A percentile compares a stretch with the other conserved stretches of the same genome.
These are phyloP conservation scores for Bombus pyrosoma DNA, from an alignment of 1,140 invertebrate genomes.

Conservation along the genomic window DNA sequence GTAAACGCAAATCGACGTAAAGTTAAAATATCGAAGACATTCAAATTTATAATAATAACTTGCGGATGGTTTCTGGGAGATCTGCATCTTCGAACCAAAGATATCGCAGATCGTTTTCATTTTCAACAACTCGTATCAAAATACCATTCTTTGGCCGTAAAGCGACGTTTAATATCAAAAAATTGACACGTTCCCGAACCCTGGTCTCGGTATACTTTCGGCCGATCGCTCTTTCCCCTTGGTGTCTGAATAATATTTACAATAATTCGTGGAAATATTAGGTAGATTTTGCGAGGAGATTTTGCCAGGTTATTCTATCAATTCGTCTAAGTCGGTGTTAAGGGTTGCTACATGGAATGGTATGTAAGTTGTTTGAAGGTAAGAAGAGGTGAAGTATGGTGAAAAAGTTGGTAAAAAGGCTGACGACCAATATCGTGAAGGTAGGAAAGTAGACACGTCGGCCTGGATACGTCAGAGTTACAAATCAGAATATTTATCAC, in stretches of 20 bases:
- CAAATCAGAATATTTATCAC: constrained; percentile 71
- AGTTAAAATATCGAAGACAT: too few species aligned
- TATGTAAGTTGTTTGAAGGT: not conserved
- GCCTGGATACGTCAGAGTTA: constrained; percentile 44
- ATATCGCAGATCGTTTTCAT: too few species aligned
- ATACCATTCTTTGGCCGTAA: not conserved
- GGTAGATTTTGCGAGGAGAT: not conserved
- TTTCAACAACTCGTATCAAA: too few species aligned
- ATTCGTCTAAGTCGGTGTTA: not conserved
- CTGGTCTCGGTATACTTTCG: not conserved
- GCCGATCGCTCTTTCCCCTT: not conserved
- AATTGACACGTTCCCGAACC: not conserved
- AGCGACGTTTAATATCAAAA: not conserved
- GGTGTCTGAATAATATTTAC: not conserved
- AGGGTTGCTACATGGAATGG: not conserved
- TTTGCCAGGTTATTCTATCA: not conserved
- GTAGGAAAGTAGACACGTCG: constrained; percentile 4
- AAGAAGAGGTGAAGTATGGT: not conserved
- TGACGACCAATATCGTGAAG: constrained; percentile 8
- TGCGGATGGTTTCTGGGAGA: rapidly evolving
- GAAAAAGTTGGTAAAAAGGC: constrained; percentile 9
- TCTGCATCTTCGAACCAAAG: too few species aligned
- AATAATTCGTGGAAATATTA: not conserved
- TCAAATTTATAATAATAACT: too few species aligned
- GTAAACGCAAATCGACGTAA: too few species aligned